These are phyloP conservation scores for Zootoca vivipara DNA, from an alignment of 2,113 vertebrate genomes.

Conservation along the genomic window DNA sequence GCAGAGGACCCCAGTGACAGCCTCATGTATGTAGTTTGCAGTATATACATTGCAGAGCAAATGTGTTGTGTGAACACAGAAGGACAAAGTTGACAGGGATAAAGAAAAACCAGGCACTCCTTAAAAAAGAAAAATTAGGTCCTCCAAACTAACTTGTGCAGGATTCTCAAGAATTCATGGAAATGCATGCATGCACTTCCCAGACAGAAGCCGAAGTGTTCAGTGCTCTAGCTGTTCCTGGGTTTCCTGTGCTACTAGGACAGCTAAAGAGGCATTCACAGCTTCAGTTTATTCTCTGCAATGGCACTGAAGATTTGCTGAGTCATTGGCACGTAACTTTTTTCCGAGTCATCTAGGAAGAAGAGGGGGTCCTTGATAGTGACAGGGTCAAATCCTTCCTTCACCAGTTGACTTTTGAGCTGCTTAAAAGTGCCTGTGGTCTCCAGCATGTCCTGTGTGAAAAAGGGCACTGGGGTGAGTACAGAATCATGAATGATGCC, in stretches of 20 bases:
- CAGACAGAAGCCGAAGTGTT: not conserved
- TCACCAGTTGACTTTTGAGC: conserved; percentile 78
- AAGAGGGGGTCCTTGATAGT: conserved; percentile 77
- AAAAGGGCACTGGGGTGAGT: not conserved
- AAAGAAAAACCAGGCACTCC: no score
- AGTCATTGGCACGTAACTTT: conserved; percentile 75
- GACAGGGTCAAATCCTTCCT: conserved; percentile 80
- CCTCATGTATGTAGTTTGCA: no score
- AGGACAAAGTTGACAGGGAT: no score
- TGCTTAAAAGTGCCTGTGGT: conserved; percentile 87
- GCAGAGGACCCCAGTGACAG: no score
- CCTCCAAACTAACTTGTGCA: no score
- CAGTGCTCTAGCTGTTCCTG: no score
- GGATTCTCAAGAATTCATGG: no score
- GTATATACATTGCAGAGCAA: no score
- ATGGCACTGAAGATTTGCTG: conserved; percentile 67
- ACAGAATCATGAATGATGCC: not conserved
- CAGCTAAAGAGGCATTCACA: conserved; percentile 67
- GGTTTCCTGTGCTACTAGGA: no score
- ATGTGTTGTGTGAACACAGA: no score
- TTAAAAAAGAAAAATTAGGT: no score
- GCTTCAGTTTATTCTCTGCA: conserved; percentile 65
- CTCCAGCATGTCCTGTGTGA: conserved; percentile 77
- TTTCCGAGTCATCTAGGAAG: conserved; percentile 71
- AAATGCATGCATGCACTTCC: no score